Conservation (phyloP, 2,797 vertebrate species). For the Fundulus diaphanus region DNA sequence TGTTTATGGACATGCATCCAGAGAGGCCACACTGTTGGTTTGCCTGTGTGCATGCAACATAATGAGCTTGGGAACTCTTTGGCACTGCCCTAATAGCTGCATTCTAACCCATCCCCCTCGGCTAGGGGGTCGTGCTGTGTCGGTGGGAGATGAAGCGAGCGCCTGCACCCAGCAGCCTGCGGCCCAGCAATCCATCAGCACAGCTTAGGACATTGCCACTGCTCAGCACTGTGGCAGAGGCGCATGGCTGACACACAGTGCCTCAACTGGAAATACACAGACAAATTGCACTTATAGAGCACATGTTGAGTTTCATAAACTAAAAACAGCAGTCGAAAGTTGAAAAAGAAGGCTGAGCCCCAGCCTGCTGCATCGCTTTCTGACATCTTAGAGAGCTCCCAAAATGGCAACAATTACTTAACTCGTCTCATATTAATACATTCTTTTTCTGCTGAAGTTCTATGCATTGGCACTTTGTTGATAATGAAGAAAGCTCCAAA, state of each 20-base stretch:
- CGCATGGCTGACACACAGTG: constrained; percentile 24
- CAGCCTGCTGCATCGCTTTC: constrained; percentile 25
- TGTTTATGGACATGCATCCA: constrained; percentile 59
- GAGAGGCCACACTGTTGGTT: constrained; percentile 50
- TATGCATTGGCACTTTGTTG: constrained; percentile 34
- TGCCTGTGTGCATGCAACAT: constrained; percentile 48
- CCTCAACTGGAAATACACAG: constrained; percentile 37
- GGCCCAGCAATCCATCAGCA: constrained; percentile 71
- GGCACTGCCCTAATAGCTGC: constrained; percentile 72
- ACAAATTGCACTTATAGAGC: constrained; percentile 54
- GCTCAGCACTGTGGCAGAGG: constrained; percentile 60
- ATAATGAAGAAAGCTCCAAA: constrained; percentile 6
- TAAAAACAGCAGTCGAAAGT: constrained; percentile 40
- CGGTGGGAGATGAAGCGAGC: constrained; percentile 60
- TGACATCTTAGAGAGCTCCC: constrained; percentile 50
- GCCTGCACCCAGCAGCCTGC: constrained; percentile 54
- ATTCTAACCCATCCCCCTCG: constrained; percentile 67
- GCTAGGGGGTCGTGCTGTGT: constrained; percentile 55
- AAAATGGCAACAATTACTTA: constrained; percentile 53
- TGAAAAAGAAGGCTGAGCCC: constrained; percentile 15
- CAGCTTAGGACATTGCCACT: constrained; percentile 67
- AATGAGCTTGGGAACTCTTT: constrained; percentile 78
- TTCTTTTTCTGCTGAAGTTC: constrained; percentile 41
- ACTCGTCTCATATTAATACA: constrained; percentile 38
- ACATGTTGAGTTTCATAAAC: constrained; percentile 60